Percentiles rank a stretch among this genome's conserved stretches.
phyloP scores from a whole-genome alignment of 2,888 invertebrate species.

The Drosophila mettleri region DNA sequence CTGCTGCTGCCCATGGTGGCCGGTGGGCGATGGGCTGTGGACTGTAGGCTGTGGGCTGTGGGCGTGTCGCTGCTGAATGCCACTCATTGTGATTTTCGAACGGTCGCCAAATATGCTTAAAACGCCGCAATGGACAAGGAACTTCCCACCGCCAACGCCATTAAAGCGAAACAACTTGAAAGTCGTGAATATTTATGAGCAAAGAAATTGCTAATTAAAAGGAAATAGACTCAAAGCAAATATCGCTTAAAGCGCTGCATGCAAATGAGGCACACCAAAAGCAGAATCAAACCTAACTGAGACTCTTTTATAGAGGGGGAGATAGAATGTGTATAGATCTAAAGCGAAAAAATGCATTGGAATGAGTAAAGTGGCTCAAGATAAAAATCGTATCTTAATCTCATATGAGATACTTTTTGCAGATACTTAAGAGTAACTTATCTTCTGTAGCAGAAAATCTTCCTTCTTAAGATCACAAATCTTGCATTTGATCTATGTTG shows the following conservation, averaged over 20 bases:
- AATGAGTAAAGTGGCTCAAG: background rate
- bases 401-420: background rate
- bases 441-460: no score
- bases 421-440: background rate
- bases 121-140: background rate
- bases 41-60: background rate
- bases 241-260: background rate
- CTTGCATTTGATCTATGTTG: background rate
- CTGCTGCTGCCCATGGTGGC: no score
- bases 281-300: background rate
- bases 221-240: background rate
- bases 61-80: background rate
- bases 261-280: background rate
- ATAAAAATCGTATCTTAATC: background rate
- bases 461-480: background rate
- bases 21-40: constrained; percentile 34
- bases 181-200: constrained; percentile 7
- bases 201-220: constrained; percentile 1
- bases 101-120: constrained; percentile 12
- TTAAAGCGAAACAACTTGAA: background rate
- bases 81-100: constrained; percentile 14
- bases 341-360: background rate
- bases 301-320: background rate
- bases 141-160: constrained; percentile 1
- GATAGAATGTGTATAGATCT: background rate